Percentiles rank a stretch among this genome's conserved stretches.
phyloP scores from a whole-genome alignment of 2,797 vertebrate species.

The Brotula barbata region DNA sequence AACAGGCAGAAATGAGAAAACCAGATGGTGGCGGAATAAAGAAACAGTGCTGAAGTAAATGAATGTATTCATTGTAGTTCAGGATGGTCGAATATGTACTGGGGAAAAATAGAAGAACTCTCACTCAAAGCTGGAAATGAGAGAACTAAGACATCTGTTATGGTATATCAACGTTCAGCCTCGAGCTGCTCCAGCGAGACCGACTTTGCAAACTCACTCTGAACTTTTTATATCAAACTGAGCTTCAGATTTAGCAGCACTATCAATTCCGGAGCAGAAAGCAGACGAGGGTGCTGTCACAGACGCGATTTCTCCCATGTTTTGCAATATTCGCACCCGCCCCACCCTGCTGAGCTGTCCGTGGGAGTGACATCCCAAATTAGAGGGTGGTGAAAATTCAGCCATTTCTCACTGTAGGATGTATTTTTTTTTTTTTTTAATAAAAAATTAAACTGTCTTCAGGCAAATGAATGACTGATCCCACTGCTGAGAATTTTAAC shows the following conservation, averaged over 20 bases:
- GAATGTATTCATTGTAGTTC: slow-evolving; percentile 41
- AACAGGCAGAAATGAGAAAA: slow-evolving; percentile 53
- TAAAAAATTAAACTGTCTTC: slow-evolving; percentile 30
- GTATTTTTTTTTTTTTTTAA: slow-evolving; percentile 22
- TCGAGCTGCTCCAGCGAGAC: slow-evolving; percentile 50
- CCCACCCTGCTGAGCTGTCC: slow-evolving; percentile 30
- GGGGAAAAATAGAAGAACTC: slow-evolving; percentile 46
- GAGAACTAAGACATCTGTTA: slow-evolving; percentile 56
- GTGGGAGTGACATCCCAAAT: slow-evolving; percentile 59
- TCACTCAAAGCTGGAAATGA: slow-evolving; percentile 55
- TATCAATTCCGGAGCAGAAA: slow-evolving; percentile 59
- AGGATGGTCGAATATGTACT: slow-evolving; percentile 47
- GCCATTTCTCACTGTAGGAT: slow-evolving; percentile 9
- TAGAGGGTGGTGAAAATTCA: slow-evolving; percentile 32
- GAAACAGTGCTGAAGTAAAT: slow-evolving; percentile 43
- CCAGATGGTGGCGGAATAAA: slow-evolving; percentile 41
- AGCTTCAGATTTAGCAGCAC: slow-evolving; percentile 56
- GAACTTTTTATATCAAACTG: slow-evolving; percentile 57
- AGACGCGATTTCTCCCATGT: slow-evolving; percentile 42
- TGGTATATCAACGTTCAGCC: slow-evolving; percentile 57
- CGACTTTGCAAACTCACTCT: slow-evolving; percentile 60
- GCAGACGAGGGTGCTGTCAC: slow-evolving; percentile 44
- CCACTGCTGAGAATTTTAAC: slow-evolving; percentile 27
- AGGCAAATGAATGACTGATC: slow-evolving; percentile 30
- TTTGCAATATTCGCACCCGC: slow-evolving; percentile 38